Evolutionary conservation across 2,113 vertebrate species (phyloP), one percentile per base, ranked within the genome.

Genomic region (Pagrus major): DNA sequence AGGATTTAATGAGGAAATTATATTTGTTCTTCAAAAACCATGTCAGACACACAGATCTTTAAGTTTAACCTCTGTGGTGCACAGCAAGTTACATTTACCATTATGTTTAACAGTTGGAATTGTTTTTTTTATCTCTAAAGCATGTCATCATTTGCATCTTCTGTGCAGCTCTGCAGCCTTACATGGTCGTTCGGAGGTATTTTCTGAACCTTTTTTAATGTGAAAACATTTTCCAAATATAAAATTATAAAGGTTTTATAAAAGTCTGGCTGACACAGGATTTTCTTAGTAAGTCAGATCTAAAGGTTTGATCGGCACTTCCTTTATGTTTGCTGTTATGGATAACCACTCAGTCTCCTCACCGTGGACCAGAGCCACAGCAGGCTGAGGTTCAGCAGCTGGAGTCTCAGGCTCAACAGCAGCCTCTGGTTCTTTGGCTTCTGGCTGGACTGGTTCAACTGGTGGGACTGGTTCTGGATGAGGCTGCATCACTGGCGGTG

Each of bases 401-500:
- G 88, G 70, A 65, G 25, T 14, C 8, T 85, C 77, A 3, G 72
- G 55, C 65, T 69, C 25, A 31, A 11, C 60, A 0, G 72, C 66
- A 29, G 67, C 27, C 3, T 33, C 72, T 55, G 9, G 29, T 42
- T 79, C 65, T 9, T 70, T 11, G 9, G 52, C 49, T 15, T 55
- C 76, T 20, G 76, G 52, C 31, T 73, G 70, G 3, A 4, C 76
- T 1, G 58, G 21, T 18, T 65, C 69, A 18, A 2, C 37, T 7
- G 65, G 23, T 12, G 37, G 58, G 41, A n/a, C 66, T 23, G 74
- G 68, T 39, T 90, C 80, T 16, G 69, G 39, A 1, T 44, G 78
- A 25, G 85, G 76, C 23, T 68, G 86, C 71, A 61, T 63, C 69
- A n/a, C 2, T 0, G 86, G 83, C 9, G 46, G 78, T 3, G 51